phyloP scores from a whole-genome alignment of 35 echinoderm and acorn worm species.

The Ophioderma brevispina region DNA sequence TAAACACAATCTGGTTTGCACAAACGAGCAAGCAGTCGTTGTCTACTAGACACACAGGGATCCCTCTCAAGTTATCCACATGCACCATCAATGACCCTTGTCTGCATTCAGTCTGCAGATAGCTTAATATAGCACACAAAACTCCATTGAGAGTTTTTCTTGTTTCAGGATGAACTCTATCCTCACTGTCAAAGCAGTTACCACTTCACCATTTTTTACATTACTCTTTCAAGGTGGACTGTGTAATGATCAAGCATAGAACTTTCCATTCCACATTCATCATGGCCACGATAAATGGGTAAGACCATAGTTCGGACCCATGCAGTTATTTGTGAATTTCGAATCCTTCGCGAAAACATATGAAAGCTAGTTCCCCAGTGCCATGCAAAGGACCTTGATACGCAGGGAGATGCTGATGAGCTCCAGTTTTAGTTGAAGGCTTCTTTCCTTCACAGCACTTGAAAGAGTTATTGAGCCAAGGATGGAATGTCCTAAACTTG shows the following conservation, averaged over 20 bases:
- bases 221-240: not conserved
- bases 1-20: conserved; percentile 25
- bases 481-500: not conserved
- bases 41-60: conserved; percentile 11
- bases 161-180: not conserved
- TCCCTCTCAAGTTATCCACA: not conserved
- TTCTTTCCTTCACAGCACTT: not conserved
- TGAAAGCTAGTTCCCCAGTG: not conserved
- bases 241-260: not conserved
- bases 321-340: not conserved
- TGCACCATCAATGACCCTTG: not conserved
- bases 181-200: conserved; percentile 12
- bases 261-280: not conserved
- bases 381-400: not conserved
- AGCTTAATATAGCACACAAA: not conserved
- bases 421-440: too few species aligned
- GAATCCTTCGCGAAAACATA: not conserved
- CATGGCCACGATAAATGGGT: too few species aligned
- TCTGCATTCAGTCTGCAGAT: not conserved
- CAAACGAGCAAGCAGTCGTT: not conserved
- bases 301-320: too few species aligned
- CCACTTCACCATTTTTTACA: not conserved
- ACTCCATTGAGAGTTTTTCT: conserved; percentile 2
- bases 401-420: conserved; percentile 6
- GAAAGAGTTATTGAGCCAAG: not conserved